phyloP scores from a whole-genome alignment of 2,888 invertebrate species.

The Mythimna albipuncta region DNA sequence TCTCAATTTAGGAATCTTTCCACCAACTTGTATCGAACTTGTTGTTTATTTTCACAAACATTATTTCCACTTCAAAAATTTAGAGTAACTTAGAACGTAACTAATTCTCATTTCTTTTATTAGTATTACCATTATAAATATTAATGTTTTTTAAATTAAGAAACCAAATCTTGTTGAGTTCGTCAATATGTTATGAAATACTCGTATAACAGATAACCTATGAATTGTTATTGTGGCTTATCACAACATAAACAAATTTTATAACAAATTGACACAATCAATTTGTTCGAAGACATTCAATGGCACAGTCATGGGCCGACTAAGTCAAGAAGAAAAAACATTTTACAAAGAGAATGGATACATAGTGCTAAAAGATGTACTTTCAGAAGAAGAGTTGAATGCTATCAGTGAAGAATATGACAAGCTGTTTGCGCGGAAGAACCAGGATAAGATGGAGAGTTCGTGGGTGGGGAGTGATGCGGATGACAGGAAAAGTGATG shows the following conservation, averaged over 20 bases:
- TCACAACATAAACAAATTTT: slow-evolving; percentile 26
- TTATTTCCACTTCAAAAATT: too few relatives aligned
- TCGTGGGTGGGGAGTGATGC: slow-evolving; percentile 89
- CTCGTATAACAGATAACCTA: slow-evolving; percentile 36
- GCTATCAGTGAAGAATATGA: slow-evolving; percentile 87
- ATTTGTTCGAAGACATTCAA: slow-evolving; percentile 1
- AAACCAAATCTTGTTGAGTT: not conserved
- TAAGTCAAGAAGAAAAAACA: slow-evolving; percentile 84
- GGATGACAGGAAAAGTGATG: slow-evolving; percentile 72
- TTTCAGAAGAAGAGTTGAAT: slow-evolving; percentile 82
- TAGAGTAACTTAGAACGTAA: too few relatives aligned
- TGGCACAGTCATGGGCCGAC: slow-evolving; percentile 69
- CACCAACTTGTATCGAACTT: too few relatives aligned
- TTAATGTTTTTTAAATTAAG: not conserved
- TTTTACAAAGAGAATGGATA: slow-evolving; percentile 90
- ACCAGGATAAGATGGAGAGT: slow-evolving; percentile 86
- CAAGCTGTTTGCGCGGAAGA: slow-evolving; percentile 87
- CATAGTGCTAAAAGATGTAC: slow-evolving; percentile 85
- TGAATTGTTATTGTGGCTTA: slow-evolving; percentile 23
- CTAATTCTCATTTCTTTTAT: too few relatives aligned
- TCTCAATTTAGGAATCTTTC: too few relatives aligned
- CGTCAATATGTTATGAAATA: not conserved
- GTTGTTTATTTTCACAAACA: too few relatives aligned
- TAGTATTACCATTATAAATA: not conserved
- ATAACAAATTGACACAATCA: slow-evolving; percentile 19